Evolutionary conservation across 2,113 vertebrate genomes (phyloP).

Genomic region (Penelope pileata): DNA sequence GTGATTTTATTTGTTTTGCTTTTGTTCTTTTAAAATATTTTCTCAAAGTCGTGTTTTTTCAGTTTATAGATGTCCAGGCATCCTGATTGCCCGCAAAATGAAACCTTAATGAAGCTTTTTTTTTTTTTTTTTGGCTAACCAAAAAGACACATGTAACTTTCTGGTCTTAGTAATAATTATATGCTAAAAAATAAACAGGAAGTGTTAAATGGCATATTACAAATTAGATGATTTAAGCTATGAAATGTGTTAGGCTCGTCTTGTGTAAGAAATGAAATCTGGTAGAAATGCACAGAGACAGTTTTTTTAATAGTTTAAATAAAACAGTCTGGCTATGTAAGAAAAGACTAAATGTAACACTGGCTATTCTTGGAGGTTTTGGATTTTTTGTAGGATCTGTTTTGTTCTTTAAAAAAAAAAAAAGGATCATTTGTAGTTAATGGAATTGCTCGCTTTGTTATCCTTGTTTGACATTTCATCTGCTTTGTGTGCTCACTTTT

Average conservation of each 20-base stretch:
- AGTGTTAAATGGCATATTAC: rapidly evolving
- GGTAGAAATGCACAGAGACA: background rate
- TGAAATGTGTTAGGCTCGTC: background rate
- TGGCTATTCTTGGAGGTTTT: background rate
- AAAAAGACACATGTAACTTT: background rate
- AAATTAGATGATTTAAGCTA: background rate
- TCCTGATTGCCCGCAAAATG: background rate
- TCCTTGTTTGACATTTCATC: background rate
- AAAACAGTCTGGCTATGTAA: background rate
- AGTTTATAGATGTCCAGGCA: background rate
- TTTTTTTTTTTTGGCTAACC: background rate
- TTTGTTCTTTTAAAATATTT: background rate
- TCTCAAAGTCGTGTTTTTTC: background rate
- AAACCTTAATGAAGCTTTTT: background rate
- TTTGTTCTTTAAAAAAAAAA: background rate
- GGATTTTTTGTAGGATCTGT: background rate
- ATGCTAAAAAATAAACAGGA: background rate
- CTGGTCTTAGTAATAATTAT: background rate
- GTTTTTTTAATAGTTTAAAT: background rate
- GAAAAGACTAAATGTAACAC: background rate
- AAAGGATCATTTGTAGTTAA: background rate
- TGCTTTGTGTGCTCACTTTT: background rate
- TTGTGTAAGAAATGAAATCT: background rate
- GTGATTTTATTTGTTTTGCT: background rate
- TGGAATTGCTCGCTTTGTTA: rapidly evolving